Conservation (phyloP, 2,797 vertebrate genomes). For the Cyprinella venusta region DNA sequence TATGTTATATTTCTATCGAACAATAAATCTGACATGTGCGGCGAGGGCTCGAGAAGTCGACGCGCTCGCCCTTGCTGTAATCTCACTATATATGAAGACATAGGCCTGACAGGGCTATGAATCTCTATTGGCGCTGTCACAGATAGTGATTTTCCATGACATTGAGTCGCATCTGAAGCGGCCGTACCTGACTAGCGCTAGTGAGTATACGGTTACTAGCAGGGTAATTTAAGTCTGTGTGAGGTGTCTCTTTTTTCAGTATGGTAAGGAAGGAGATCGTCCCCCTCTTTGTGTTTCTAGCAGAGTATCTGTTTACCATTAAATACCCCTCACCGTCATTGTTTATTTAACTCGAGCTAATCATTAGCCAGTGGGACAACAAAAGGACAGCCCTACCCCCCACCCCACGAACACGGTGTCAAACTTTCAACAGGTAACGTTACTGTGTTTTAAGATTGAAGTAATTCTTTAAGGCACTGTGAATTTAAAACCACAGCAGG, state of each 20-base stretch:
- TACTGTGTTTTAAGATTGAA: slow-evolving; percentile 57
- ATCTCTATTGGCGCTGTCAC: slow-evolving; percentile 64
- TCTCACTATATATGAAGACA: slow-evolving; percentile 56
- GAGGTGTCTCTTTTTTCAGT: slow-evolving; percentile 68
- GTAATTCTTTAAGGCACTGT: not conserved
- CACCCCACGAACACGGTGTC: slow-evolving; percentile 66
- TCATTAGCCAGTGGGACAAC: slow-evolving; percentile 69
- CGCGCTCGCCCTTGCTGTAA: slow-evolving; percentile 51
- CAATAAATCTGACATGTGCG: slow-evolving; percentile 73
- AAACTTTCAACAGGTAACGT: slow-evolving; percentile 58
- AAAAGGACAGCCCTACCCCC: slow-evolving; percentile 64
- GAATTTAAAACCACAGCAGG: not conserved
- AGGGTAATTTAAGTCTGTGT: not conserved
- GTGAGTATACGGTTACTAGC: slow-evolving; percentile 29
- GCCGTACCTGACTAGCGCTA: slow-evolving; percentile 60
- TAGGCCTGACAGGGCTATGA: slow-evolving; percentile 55
- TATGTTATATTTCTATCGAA: slow-evolving; percentile 71
- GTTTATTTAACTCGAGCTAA: slow-evolving; percentile 77
- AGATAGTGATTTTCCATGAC: slow-evolving; percentile 70
- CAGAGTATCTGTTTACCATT: slow-evolving; percentile 70
- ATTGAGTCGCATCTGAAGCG: slow-evolving; percentile 63
- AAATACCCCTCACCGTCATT: slow-evolving; percentile 74
- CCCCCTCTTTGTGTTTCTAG: slow-evolving; percentile 63
- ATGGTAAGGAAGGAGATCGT: slow-evolving; percentile 72
- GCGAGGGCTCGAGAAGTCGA: slow-evolving; percentile 60